Base-by-base conservation (phyloP, 2,113 vertebrate genomes). In the Callocephalon fimbriatum region DNA sequence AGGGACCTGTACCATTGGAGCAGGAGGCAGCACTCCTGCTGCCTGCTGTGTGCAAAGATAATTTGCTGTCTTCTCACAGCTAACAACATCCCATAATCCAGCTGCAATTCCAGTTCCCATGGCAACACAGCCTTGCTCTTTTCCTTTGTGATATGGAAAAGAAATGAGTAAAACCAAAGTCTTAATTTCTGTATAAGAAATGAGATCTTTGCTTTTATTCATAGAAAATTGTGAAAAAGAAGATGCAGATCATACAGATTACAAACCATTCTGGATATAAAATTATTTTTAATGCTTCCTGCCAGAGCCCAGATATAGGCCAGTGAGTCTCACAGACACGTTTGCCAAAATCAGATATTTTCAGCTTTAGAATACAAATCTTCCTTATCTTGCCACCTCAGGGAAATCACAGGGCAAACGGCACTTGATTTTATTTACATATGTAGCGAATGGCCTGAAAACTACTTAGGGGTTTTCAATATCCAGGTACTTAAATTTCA, bases 11-110 rank as follows among this genome's bases (percentile, higher is more conserved):
- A 90, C 98, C 0, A 97, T 98, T 35, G 93, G 87, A 31, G 96
- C 97, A 4, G 99, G 98, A 31, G 95, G 90, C 0, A 76, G 95
- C 8, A 96, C 93, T 51, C 98, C 99, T 8, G 95, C 98, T 29
- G 98, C 99, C 86, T 15, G 58, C 48, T 98, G 98, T 74, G 99
- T 99, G 94, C 99, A 99, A 92, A 99, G 98, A 51, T 99, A 99
- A 71, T 98, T 99, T 83, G 98, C 98, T 78, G 98, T 98, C 78
- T 97, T 98, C 48, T 97, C 95, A 95, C 99, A 99, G 90, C 79
- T 97, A 54, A 99, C 71, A n/a, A 99, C 98, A 95, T 99, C 99
- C 99, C 99, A 99, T 88, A 99, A 97, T 88, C 99, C 99, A 42
- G 98, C 98, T 74, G 98, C 97, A 59, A 53, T 71, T 50, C 99